These are phyloP conservation scores for Scaptomyza cyrtandrae DNA, from an alignment of 2,888 invertebrate genomes.

Conservation along the genomic window DNA sequence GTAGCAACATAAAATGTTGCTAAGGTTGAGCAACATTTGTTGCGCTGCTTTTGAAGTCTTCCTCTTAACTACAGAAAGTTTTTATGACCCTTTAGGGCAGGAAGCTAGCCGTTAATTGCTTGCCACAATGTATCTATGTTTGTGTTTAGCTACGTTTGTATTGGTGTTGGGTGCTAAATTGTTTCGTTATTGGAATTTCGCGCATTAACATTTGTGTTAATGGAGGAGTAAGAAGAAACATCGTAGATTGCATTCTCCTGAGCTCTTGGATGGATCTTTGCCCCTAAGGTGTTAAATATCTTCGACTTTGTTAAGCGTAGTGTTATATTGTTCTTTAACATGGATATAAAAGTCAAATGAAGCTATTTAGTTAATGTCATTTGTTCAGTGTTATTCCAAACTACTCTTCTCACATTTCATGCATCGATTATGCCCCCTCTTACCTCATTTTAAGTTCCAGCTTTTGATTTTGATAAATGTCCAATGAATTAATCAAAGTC, in stretches of 20 bases:
- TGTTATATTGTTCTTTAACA: neutral
- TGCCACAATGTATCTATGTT: slow-evolving; percentile 41
- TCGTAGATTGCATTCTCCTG: slow-evolving; percentile 47
- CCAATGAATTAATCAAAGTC: slow-evolving; percentile 44
- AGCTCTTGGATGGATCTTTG: slow-evolving; percentile 6
- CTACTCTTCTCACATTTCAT: neutral
- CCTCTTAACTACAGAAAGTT: neutral
- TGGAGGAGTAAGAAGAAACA: slow-evolving; percentile 36
- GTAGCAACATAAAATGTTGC: slow-evolving; percentile 33
- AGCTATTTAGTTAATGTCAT: neutral
- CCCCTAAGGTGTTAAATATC: slow-evolving; percentile 52
- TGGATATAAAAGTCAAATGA: neutral
- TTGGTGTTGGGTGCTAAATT: slow-evolving; percentile 67
- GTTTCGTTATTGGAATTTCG: slow-evolving; percentile 62
- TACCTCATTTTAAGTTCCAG: slow-evolving; percentile 7
- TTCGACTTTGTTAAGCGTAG: neutral
- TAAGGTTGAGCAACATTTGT: slow-evolving; percentile 46
- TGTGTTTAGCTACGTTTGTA: slow-evolving; percentile 1
- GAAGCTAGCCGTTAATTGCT: slow-evolving; percentile 51
- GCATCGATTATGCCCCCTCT: neutral
- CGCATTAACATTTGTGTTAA: slow-evolving; percentile 68
- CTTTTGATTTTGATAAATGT: slow-evolving; percentile 47
- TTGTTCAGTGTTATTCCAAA: neutral
- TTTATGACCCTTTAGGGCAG: slow-evolving; percentile 32
- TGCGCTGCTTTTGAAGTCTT: neutral